Conservation (phyloP, 2,797 vertebrate species). For the Apogon talboti region DNA sequence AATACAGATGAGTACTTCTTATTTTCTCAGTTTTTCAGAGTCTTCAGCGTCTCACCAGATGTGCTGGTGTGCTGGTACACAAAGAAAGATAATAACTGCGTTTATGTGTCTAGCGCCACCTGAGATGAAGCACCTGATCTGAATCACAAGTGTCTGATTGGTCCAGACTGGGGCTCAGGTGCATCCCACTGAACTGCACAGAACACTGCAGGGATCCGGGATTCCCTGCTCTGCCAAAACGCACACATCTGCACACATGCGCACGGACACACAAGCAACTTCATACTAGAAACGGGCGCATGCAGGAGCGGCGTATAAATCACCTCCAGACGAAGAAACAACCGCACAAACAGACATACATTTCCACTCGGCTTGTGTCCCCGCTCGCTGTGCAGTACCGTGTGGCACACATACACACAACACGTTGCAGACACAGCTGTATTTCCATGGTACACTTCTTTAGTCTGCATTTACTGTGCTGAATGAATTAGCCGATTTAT, state of each 20-base stretch:
- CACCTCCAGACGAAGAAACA: constrained; percentile 32
- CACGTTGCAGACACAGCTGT: not conserved
- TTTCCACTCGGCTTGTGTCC: constrained; percentile 12
- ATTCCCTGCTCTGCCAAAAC: constrained; percentile 55
- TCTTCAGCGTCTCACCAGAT: constrained; percentile 16
- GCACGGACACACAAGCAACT: constrained; percentile 14
- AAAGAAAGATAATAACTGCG: constrained; percentile 5
- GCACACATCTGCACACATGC: not conserved
- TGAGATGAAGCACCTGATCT: constrained; percentile 62
- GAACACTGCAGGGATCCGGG: constrained; percentile 51
- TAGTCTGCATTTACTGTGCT: too few relatives aligned
- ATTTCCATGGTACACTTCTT: too few relatives aligned
- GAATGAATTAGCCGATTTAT: too few relatives aligned
- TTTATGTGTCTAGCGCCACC: constrained; percentile 49
- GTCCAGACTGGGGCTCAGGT: constrained; percentile 69
- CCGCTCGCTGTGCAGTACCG: constrained; percentile 10
- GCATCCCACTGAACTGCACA: constrained; percentile 60
- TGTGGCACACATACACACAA: not conserved
- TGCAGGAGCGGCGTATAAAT: constrained; percentile 33
- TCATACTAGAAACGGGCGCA: constrained; percentile 12
- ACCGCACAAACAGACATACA: constrained; percentile 35
- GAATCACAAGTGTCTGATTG: constrained; percentile 65
- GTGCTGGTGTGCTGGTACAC: constrained; percentile 13
- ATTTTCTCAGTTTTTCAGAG: constrained; percentile 10
- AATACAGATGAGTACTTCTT: not conserved